A percentile compares a stretch with the other conserved stretches of the same genome.
phyloP scores from a whole-genome alignment of 2,888 invertebrate genomes.

The Bombyx huttoni region DNA sequence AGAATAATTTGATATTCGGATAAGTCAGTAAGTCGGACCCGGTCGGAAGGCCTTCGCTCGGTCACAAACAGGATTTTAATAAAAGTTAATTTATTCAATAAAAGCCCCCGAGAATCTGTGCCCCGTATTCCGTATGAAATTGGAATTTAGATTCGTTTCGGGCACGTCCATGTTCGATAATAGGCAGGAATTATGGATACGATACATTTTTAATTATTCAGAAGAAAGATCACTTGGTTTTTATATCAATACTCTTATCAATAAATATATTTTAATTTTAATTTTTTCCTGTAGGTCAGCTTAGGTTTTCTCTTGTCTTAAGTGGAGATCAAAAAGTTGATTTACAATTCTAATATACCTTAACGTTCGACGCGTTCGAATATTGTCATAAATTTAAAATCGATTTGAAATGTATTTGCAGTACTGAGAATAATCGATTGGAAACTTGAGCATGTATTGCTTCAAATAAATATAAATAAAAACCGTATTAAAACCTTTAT shows the following conservation, averaged over 20 bases:
- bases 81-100: slow-evolving; percentile 66
- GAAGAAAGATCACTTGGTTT: neutral
- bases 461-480: too few species aligned
- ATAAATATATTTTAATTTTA: too few species aligned
- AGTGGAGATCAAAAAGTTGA: too few species aligned
- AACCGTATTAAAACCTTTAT: too few species aligned
- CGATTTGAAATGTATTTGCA: too few species aligned
- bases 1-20: slow-evolving; percentile 36
- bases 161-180: slow-evolving; percentile 17
- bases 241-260: neutral
- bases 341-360: too few species aligned
- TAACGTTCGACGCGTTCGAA: too few species aligned
- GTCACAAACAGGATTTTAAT: slow-evolving; percentile 59
- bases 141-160: slow-evolving; percentile 27
- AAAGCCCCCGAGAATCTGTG: slow-evolving; percentile 39
- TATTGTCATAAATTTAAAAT: too few species aligned
- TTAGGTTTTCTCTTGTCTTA: too few species aligned
- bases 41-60: slow-evolving; percentile 18
- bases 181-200: slow-evolving; percentile 12
- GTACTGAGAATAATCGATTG: too few species aligned
- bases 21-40: slow-evolving; percentile 36
- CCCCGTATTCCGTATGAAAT: slow-evolving; percentile 21
- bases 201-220: slow-evolving; percentile 3
- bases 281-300: too few species aligned
- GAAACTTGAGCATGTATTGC: too few species aligned